Evolutionary conservation across 2,113 vertebrate genomes (phyloP).

Genomic region (Genyomyrus donnyi): DNA sequence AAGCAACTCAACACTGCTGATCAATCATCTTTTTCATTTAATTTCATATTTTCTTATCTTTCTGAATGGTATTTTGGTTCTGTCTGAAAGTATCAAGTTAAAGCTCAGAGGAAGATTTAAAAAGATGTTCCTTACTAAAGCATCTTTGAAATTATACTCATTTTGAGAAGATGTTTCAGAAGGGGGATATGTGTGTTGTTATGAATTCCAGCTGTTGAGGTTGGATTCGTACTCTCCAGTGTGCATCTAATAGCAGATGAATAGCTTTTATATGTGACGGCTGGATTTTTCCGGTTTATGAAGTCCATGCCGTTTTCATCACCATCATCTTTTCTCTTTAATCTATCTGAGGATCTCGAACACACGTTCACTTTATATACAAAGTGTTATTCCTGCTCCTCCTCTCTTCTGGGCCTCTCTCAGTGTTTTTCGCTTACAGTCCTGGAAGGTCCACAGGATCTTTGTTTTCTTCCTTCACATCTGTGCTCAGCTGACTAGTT

Average conservation of each 20-base stretch:
- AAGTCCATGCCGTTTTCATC: neutral
- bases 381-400: neutral
- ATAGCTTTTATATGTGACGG: neutral
- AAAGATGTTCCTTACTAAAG: neutral
- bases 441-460: neutral
- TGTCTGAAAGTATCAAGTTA: neutral
- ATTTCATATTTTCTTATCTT: neutral
- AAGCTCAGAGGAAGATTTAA: neutral
- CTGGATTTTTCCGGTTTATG: neutral
- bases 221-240: neutral
- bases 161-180: neutral
- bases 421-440: neutral
- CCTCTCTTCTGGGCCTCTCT: neutral
- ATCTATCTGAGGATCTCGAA: neutral
- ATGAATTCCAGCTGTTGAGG: neutral
- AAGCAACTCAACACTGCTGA: conserved; percentile 21
- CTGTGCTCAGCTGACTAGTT: neutral
- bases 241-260: neutral
- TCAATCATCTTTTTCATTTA: conserved; percentile 25
- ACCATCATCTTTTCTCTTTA: neutral
- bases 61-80: neutral
- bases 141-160: neutral
- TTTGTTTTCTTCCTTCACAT: neutral
- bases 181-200: neutral
- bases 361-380: neutral